These are phyloP conservation scores for Noctua pronuba DNA, from an alignment of 2,888 invertebrate species.

Conservation along the genomic window DNA sequence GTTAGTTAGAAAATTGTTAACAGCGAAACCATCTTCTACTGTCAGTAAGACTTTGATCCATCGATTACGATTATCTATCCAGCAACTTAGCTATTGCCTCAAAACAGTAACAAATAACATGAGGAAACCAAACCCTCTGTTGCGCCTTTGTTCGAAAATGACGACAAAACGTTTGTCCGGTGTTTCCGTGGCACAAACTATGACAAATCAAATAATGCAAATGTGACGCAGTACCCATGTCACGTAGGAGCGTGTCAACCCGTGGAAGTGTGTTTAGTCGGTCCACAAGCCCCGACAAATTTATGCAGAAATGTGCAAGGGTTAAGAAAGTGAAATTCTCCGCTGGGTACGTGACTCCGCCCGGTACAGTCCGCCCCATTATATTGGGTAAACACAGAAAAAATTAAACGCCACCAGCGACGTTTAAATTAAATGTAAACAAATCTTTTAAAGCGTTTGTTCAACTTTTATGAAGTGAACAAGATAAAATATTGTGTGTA, in stretches of 20 bases:
- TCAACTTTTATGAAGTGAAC: conserved; percentile 44
- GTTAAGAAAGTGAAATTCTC: conserved; percentile 73
- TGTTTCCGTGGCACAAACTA: conserved; percentile 27
- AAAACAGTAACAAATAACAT: background rate
- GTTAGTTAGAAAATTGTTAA: background rate
- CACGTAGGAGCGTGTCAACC: conserved; percentile 66
- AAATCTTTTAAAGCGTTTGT: conserved; percentile 50
- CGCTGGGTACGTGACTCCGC: conserved; percentile 65
- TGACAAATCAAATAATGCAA: conserved; percentile 65
- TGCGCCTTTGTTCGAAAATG: background rate
- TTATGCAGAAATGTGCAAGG: conserved; percentile 77
- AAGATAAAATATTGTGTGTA: conserved; percentile 30
- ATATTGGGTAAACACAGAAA: conserved; percentile 50
- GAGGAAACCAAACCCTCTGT: background rate
- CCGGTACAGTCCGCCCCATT: conserved; percentile 50
- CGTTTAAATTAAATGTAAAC: conserved; percentile 58
- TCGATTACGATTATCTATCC: background rate
- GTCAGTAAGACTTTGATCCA: background rate
- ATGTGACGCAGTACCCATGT: conserved; percentile 56
- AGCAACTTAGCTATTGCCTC: background rate
- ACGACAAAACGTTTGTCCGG: conserved; percentile 21
- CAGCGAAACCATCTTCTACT: background rate
- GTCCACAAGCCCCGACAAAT: conserved; percentile 67
- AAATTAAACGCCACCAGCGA: conserved; percentile 31
- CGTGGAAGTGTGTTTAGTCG: conserved; percentile 67